phyloP scores from a whole-genome alignment of 2,797 vertebrate genomes.

The Pantherophis alleghaniensis region DNA sequence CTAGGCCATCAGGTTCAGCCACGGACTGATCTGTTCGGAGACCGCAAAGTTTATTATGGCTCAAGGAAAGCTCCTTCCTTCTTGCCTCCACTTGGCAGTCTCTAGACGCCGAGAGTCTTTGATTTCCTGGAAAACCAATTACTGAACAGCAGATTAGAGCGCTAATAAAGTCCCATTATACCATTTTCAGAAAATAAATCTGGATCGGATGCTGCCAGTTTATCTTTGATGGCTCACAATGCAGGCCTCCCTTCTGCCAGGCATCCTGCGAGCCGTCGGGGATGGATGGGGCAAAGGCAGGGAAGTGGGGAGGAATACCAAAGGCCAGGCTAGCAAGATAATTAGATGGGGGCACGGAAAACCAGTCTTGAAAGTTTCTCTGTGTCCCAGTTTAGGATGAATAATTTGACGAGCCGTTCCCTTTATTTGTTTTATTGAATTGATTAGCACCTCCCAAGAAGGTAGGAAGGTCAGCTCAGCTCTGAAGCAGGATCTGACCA shows the following conservation, averaged over 20 bases:
- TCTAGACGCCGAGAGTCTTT: neutral
- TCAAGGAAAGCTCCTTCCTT: fast-evolving
- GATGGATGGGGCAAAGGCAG: neutral
- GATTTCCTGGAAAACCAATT: conserved; percentile 63
- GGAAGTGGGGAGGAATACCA: neutral
- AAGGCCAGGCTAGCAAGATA: conserved; percentile 44
- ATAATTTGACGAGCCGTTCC: neutral
- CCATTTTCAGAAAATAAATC: conserved; percentile 59
- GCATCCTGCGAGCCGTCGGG: conserved; percentile 21
- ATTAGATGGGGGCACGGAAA: conserved; percentile 38
- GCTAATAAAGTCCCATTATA: conserved; percentile 56
- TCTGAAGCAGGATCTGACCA: neutral
- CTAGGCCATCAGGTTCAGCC: too few species aligned
- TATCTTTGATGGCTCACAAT: conserved; percentile 42
- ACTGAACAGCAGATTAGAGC: conserved; percentile 42
- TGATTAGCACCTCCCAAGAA: neutral
- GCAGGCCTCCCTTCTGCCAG: conserved; percentile 29
- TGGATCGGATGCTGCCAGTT: conserved; percentile 54
- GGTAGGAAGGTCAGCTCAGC: neutral
- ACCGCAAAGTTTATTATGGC: neutral
- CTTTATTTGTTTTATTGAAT: neutral
- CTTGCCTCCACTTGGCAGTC: conserved; percentile 1
- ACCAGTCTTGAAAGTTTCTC: neutral
- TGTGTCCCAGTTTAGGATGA: neutral
- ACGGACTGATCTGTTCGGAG: neutral